Conservation (phyloP, 2,113 vertebrate genomes). For the Siniperca chuatsi region DNA sequence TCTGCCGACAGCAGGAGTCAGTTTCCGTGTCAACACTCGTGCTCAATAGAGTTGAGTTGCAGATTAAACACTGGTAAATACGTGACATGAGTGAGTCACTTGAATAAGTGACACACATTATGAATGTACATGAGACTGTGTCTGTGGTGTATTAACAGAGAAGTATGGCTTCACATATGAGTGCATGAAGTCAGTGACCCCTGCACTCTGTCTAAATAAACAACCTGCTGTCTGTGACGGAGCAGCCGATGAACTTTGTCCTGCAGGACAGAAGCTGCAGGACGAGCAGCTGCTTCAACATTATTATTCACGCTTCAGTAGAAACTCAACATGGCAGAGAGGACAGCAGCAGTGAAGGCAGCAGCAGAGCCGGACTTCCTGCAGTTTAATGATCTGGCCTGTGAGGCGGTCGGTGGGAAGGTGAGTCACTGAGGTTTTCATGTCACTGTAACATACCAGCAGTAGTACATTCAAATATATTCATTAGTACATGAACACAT, state of each 20-base stretch:
- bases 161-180: too few species aligned
- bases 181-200: too few species aligned
- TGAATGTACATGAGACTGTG: too few species aligned
- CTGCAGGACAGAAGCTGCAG: neutral
- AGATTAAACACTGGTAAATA: too few species aligned
- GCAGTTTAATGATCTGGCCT: slow-evolving; percentile 82
- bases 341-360: neutral
- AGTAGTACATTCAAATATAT: neutral
- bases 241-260: slow-evolving; percentile 52
- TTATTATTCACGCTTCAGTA: neutral
- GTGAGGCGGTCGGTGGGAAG: slow-evolving; percentile 80
- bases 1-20: too few species aligned
- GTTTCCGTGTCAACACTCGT: too few species aligned
- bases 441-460: neutral
- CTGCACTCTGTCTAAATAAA: slow-evolving; percentile 18
- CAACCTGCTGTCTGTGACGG: neutral
- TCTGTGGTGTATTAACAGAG: too few species aligned
- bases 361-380: slow-evolving; percentile 73
- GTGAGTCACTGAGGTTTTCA: slow-evolving; percentile 60
- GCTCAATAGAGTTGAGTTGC: too few species aligned
- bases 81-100: too few species aligned
- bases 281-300: neutral
- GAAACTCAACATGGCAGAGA: slow-evolving; percentile 54
- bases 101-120: too few species aligned
- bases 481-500: neutral